A percentile compares a stretch with the other conserved stretches of the same genome.
phyloP scores from a whole-genome alignment of 1,140 invertebrate species.

The Drosophila micromelanica region DNA sequence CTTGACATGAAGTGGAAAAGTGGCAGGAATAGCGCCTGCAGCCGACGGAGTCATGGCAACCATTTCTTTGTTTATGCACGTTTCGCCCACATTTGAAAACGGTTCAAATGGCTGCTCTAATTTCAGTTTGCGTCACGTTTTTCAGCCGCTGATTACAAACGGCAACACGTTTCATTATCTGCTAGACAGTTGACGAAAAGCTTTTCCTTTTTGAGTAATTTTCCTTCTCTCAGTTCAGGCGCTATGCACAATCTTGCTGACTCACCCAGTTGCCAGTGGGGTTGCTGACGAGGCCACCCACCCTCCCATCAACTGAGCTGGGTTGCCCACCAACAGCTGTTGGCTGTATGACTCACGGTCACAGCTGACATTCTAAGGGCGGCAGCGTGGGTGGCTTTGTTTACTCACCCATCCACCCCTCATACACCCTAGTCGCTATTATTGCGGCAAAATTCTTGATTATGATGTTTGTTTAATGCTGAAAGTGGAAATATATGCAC shows the following conservation, averaged over 20 bases:
- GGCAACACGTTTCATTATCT: conserved; percentile 74
- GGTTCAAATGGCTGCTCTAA: conserved; percentile 41
- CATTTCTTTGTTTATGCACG: conserved; percentile 41
- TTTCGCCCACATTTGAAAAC: neutral
- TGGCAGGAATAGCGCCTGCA: conserved; percentile 21
- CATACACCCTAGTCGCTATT: conserved; percentile 33
- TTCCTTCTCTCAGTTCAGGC: conserved; percentile 3
- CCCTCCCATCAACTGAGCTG: conserved; percentile 22
- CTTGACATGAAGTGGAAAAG: conserved; percentile 56
- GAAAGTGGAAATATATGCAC: conserved; percentile 52
- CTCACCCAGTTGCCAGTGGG: conserved; percentile 46
- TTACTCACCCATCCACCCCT: conserved; percentile 18
- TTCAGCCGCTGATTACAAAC: conserved; percentile 53
- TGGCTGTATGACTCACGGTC: conserved; percentile 57
- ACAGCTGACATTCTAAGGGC: conserved; percentile 52
- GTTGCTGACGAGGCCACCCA: conserved; percentile 31
- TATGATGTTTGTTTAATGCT: conserved; percentile 73
- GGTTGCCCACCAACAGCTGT: conserved; percentile 36
- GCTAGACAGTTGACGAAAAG: conserved; percentile 56
- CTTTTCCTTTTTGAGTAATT: conserved; percentile 71
- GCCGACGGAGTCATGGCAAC: conserved; percentile 31
- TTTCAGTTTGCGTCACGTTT: conserved; percentile 67
- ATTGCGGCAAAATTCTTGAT: conserved; percentile 73
- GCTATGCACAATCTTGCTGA: conserved; percentile 36
- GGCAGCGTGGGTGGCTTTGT: conserved; percentile 26